These are phyloP conservation scores for Anoncus sp. DNA, from an alignment of 2,888 invertebrate species.

Conservation along the genomic window DNA sequence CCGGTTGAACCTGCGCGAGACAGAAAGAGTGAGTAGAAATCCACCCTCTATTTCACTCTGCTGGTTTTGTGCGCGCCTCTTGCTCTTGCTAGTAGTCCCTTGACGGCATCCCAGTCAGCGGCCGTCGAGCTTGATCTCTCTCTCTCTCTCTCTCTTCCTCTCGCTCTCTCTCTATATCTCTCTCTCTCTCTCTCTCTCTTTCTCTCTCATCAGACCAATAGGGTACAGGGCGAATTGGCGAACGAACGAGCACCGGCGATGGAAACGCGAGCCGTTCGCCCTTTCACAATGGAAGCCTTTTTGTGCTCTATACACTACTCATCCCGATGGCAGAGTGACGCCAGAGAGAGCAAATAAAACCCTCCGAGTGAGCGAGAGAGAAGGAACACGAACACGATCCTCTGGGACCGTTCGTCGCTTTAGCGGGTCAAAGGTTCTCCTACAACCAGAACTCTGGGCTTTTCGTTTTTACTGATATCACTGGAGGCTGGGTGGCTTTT, in stretches of 20 bases:
- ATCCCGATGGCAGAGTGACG: slow-evolving; percentile 49
- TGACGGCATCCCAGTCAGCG: slow-evolving; percentile 54
- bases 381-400: slow-evolving; percentile 52
- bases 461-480: slow-evolving; percentile 60
- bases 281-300: slow-evolving; percentile 78
- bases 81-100: slow-evolving; percentile 52
- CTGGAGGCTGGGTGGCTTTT: slow-evolving; percentile 20
- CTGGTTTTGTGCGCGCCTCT: slow-evolving; percentile 33
- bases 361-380: slow-evolving; percentile 24
- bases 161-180: slow-evolving; percentile 57
- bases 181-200: slow-evolving; percentile 75
- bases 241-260: slow-evolving; percentile 70
- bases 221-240: slow-evolving; percentile 49
- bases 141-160: slow-evolving; percentile 72
- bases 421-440: slow-evolving; percentile 56
- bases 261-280: slow-evolving; percentile 78
- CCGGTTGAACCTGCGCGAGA: slow-evolving; percentile 65
- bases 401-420: slow-evolving; percentile 61
- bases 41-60: slow-evolving; percentile 28
- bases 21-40: slow-evolving; percentile 71
- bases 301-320: slow-evolving; percentile 67
- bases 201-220: slow-evolving; percentile 66
- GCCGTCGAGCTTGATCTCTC: slow-evolving; percentile 70
- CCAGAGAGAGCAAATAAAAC: slow-evolving; percentile 38
- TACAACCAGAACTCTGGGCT: slow-evolving; percentile 33